Evolutionary conservation across 2,888 invertebrate species (phyloP).

Genomic region (Sinohyriopsis cumingii): DNA sequence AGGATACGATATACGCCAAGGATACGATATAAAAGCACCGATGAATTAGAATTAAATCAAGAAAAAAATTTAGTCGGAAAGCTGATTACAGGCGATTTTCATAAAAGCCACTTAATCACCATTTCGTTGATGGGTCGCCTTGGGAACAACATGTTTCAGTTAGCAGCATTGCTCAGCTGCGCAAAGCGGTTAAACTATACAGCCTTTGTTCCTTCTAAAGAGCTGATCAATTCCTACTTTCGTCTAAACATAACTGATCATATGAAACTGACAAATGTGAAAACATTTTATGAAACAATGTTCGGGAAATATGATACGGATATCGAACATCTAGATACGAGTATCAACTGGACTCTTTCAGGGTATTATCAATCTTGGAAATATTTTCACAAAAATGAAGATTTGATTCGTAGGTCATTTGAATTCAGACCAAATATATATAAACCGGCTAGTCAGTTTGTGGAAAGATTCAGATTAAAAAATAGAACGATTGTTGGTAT

Average conservation of each 20-base stretch:
- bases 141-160: conserved; percentile 52
- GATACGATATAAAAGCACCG: too few species aligned
- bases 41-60: too few species aligned
- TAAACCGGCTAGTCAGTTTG: conserved; percentile 13
- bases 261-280: conserved; percentile 14
- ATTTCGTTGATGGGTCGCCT: conserved; percentile 32
- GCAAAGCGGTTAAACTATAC: conserved; percentile 34
- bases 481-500: conserved; percentile 33
- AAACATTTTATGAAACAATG: conserved; percentile 18
- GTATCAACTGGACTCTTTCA: conserved; percentile 38
- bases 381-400: conserved; percentile 38
- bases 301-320: conserved; percentile 26
- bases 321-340: conserved; percentile 20
- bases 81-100: too few species aligned
- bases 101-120: too few species aligned
- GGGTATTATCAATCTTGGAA: conserved; percentile 56
- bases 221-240: conserved; percentile 34
- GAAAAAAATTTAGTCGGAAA: too few species aligned
- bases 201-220: conserved; percentile 22
- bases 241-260: conserved; percentile 20
- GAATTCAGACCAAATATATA: conserved; percentile 22
- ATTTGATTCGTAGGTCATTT: conserved; percentile 31
- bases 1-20: too few species aligned
- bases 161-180: conserved; percentile 43
- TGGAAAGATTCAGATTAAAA: conserved; percentile 12